Evolutionary conservation across 2,113 vertebrate genomes (phyloP), one percentile per base, ranked within the genome.

Genomic region (Ciconia stormi): DNA sequence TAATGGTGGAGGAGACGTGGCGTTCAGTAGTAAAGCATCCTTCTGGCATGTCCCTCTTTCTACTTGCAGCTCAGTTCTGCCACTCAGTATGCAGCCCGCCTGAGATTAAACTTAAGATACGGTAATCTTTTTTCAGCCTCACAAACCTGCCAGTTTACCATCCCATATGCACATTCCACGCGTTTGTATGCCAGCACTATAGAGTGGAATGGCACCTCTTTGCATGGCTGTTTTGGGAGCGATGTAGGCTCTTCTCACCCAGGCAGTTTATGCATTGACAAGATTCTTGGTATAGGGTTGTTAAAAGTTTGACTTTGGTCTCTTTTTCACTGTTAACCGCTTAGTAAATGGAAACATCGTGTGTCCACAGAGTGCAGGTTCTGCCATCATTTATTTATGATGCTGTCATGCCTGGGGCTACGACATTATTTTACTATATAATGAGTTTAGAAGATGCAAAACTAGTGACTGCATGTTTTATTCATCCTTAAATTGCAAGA

Each of bases 391-490:
- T 59, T 71, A 53, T 69, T 96, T n/a, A 71, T 38, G 44, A 87
- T 47, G 71, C 71, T 76, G 58, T 69, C 91, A 53, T 30, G 59
- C 89, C 91, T 74, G 52, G 19, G 67, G 61, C 85, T 70, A 47
- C 66, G 47, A 40, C 53, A 27, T 94, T 91, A 82, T 80, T 71
- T 53, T 72, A 82, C 93, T 69, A 95, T 32, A 79, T 59, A 95
- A 86, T 73, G 70, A 76, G 46, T 81, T 93, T 59, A 89, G 90
- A 96, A 90, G 84, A 89, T 46, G 73, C 27, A 73, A 83, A 95
- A 93, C 92, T 88, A 66, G 53, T 42, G 23, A 30, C 80, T 44
- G 16, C 89, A 93, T 95, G 84, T 86, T 96, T 97, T 94, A 98
- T 95, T 96, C 90, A 95, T 93, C 47, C 21, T 42, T 82, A 77